Evolutionary conservation across 2,113 vertebrate species (phyloP), one percentile per base, ranked within the genome.

Genomic region (Carassius auratus): DNA sequence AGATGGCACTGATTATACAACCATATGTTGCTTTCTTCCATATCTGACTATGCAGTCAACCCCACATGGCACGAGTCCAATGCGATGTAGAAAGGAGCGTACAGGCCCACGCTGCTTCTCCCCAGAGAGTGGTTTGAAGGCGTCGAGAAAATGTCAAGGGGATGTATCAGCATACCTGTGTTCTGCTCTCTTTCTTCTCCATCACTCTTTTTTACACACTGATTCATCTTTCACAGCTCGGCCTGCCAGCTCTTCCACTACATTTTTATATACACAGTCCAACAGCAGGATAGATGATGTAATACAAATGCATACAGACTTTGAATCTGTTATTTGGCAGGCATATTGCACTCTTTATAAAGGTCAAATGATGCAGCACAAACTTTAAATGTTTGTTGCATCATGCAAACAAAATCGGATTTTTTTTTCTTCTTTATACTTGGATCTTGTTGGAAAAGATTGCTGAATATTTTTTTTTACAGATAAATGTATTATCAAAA

Each of bases 91-190:
- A 19, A 71, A 36, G 66, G 33, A 88, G 76, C 84, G 52, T 64
- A 13, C 14, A 38, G 68, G 68, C 86, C 76, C 76, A 69, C 80
- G 48, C 90, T 77, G 26, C 73, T 0, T 62, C 79, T 1, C 89
- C 42, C 61, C 89, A 85, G 86, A 38, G 15, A 86, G 89, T 81
- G 59, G 90, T 86, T 92, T 89, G 81, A 84, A 92, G 90, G 89
- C 88, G 1, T 89, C 89, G 90, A 57, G 42, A 74, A 93, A 90
- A 94, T 92, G 91, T 91, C 92, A 92, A 78, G 88, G 86, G 92
- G 88, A 92, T 86, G 88, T 90, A 90, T 90, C 90, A 84, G 86
- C 86, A 89, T 15, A 80, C 89, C 86, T 83, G 38, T 85, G 48
- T 85, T 69, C 52, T 30, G 30, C 61, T 38, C 61, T 68, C 59